Base-by-base conservation (phyloP, 2,888 invertebrate species). In the Xanthia icteritia region DNA sequence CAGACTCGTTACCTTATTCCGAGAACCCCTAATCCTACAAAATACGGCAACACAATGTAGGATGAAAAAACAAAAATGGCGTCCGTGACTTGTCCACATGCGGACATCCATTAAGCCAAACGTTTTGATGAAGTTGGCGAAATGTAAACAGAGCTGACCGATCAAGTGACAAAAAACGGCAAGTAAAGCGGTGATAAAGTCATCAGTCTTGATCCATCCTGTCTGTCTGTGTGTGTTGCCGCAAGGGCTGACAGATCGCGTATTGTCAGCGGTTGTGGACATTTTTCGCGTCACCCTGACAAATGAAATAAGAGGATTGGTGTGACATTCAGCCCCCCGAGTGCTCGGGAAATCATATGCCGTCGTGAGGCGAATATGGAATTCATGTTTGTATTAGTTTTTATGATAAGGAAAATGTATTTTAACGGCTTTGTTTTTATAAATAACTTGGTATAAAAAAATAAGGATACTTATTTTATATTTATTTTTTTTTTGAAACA, bases 271-370 rank as follows among this genome's bases (percentile, higher is more conserved):
- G 89, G 91, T 91, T 84, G 88, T 87, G 91, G 90, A 90, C 91
- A 91, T 90, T 90, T 91, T 87, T 89, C 89, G 87, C 89, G 90
- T 90, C 92, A 89, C 88, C 78, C 90, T 95, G 95, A 96, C 95
- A 94, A 95, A 95, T 95, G 95, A 94, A 95, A 95, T 95, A 94
- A 95, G 94, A 94, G 95, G 95, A 95, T 95, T 94, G 89, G 86
- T 86, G 87, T 92, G 93, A 94, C 94, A 91, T 90, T 91, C 89
- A 89, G 89, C 80, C 82, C 82, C 88, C 69, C 75, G 89, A 88
- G 91, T 91, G 91, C 92, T 92, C 87, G 85, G 86, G 87, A 90
- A 91, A 92, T 92, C 92, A 92, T 92, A 92, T 90, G 93, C 88
- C 86, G 76, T 81, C 88, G 88, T 90, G 89, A 84, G 83, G 76